These are phyloP conservation scores for Typhlomys cinereus DNA, from an alignment of 2,113 vertebrate species.

Conservation along the genomic window DNA sequence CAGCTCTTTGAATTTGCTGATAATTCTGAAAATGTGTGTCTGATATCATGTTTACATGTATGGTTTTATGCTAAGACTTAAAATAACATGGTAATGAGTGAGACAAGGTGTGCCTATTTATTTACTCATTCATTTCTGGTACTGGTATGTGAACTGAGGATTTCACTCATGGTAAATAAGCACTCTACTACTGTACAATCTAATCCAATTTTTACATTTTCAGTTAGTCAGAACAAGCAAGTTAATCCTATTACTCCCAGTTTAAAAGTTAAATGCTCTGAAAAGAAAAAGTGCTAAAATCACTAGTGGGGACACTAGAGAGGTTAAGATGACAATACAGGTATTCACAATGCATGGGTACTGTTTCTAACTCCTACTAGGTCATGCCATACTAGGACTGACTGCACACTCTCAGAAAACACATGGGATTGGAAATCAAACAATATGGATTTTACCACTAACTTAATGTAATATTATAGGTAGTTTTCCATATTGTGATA, in stretches of 20 bases:
- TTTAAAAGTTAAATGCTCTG: slow-evolving; percentile 40
- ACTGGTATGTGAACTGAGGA: background rate
- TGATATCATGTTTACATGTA: background rate
- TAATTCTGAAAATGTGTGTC: background rate
- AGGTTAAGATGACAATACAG: slow-evolving; percentile 18
- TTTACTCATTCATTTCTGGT: background rate
- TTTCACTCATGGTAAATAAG: background rate
- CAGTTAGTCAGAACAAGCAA: slow-evolving; percentile 53
- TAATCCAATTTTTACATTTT: slow-evolving; percentile 8
- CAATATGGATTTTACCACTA: slow-evolving; percentile 59
- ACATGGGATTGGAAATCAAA: slow-evolving; percentile 59
- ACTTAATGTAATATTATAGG: slow-evolving; percentile 56
- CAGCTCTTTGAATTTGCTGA: background rate
- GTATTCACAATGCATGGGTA: background rate
- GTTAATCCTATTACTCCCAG: slow-evolving; percentile 35
- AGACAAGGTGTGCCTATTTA: background rate
- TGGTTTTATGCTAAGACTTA: slow-evolving; percentile 36
- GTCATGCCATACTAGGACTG: slow-evolving; percentile 9
- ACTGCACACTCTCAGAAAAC: slow-evolving; percentile 32
- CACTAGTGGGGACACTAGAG: background rate
- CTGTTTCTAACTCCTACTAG: slow-evolving; percentile 46
- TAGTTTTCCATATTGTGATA: slow-evolving; percentile 48
- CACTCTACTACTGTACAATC: background rate
- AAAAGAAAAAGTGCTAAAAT: slow-evolving; percentile 24
- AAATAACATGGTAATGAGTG: background rate